Base-by-base conservation (phyloP, 2,888 invertebrate species). In the Hetaerina titia region DNA sequence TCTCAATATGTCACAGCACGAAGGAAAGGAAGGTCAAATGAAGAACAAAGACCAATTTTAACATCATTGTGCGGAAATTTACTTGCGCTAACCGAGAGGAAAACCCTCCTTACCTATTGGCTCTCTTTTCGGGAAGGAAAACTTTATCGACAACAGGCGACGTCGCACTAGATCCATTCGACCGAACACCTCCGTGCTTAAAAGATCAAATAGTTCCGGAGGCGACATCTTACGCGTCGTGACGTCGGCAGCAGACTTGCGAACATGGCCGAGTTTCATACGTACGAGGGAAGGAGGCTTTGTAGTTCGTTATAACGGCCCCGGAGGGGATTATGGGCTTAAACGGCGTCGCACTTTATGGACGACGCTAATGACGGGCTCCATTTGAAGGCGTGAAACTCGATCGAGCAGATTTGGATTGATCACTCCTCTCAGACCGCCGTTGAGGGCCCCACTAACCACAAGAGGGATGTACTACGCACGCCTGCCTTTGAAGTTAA, bases 391-490 rank as follows among this genome's bases (percentile, higher is more conserved):
- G 81, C 25, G 81, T 69, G 69, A 69, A 22, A 69, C 69, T 81
- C 81, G 81, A 81, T 81, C 81, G 31, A 15, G 81, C 81, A 31
- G 31, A 81, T 81, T 81, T 81, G 81, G 31, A 81, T 25, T 81
- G 81, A 81, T 81, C 31, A 15, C 81, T 31, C 31, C 81, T 15
- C 25, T n/a, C 69, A 69, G 2, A 6, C 69, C n/a, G 69, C 7
- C 81, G 81, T 7, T 25, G 8, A 8, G 2, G 13, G 5, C 22
- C 81, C 31, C 2, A 2, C 7, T 11, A 31, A 81, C 31, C 81
- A 15, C 81, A 81, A 69, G 5, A n/a, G 69, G 69, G 69, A 69
- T 22, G 45, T 45, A 45, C 45, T 45, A 45, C 45, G 45, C 8
- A 69, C n/a, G 5, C n/a, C n/a, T 5, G 31, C 11, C 81, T 81